Percentiles rank a stretch among this genome's conserved stretches.
Conservation (phyloP, 2,888 invertebrate species). For the Druceiella hillmani region DNA sequence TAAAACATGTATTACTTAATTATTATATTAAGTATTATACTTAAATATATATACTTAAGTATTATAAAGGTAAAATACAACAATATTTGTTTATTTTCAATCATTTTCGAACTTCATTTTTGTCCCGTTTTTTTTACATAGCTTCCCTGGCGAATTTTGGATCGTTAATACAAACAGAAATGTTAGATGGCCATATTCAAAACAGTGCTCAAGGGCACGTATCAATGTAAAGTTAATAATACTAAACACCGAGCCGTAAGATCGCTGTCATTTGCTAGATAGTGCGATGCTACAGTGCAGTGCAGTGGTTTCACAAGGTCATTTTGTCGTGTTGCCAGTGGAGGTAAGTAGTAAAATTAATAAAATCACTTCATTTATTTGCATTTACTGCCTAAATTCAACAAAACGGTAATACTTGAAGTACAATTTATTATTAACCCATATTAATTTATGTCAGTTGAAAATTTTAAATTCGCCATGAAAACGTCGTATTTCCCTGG, state of each 20-base stretch:
- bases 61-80: too few relatives aligned
- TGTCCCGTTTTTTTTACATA: constrained; percentile 8
- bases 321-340: constrained; percentile 11
- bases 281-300: constrained; percentile 7
- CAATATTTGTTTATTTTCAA: constrained; percentile 4
- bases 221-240: constrained; percentile 8
- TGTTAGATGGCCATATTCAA: constrained; percentile 5
- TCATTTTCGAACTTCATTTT: constrained; percentile 6
- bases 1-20: constrained; percentile 1
- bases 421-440: constrained; percentile 8
- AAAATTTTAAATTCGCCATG: constrained; percentile 6
- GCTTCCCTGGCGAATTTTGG: constrained; percentile 10
- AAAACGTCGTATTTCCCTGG: constrained; percentile 9
- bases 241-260: constrained; percentile 9
- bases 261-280: constrained; percentile 5
- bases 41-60: too few relatives aligned
- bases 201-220: constrained; percentile 5
- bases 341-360: constrained; percentile 12
- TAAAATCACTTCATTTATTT: constrained; percentile 10
- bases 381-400: constrained; percentile 6
- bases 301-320: constrained; percentile 9
- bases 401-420: constrained; percentile 9
- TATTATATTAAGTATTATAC: too few relatives aligned
- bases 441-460: constrained; percentile 6
- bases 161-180: constrained; percentile 2